These are phyloP conservation scores for Pteronotus mesoamericanus DNA, from an alignment of 2,797 vertebrate species.

Conservation along the genomic window DNA sequence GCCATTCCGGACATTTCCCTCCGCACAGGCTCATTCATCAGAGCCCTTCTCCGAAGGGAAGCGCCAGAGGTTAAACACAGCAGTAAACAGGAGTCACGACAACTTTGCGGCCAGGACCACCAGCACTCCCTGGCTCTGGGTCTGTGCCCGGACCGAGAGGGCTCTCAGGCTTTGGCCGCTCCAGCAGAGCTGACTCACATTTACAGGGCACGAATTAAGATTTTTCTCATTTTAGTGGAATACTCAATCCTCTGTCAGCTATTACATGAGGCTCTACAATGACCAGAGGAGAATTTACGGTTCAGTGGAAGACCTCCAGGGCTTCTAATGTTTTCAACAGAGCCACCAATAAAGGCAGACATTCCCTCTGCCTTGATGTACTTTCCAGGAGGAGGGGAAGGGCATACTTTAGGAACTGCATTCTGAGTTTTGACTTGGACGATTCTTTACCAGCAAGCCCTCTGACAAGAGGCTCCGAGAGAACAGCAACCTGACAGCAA, in stretches of 20 bases:
- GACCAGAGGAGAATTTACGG: not conserved
- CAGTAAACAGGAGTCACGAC: not conserved
- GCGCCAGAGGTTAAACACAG: not conserved
- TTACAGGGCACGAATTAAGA: not conserved
- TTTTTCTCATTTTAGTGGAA: not conserved
- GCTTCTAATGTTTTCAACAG: not conserved
- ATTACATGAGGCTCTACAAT: not conserved
- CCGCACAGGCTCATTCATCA: not conserved
- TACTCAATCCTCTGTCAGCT: not conserved
- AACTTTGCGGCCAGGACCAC: fast-evolving
- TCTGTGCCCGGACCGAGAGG: not conserved
- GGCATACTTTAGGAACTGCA: not conserved
- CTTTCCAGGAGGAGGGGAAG: not conserved
- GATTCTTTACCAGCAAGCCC: not conserved
- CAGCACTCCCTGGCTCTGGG: not conserved
- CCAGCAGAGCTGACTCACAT: not conserved
- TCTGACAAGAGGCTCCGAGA: not conserved
- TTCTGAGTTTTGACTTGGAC: not conserved
- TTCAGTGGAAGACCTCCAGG: not conserved
- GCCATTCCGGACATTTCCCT: not conserved
- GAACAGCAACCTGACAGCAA: not conserved
- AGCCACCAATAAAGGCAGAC: not conserved
- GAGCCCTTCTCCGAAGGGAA: not conserved
- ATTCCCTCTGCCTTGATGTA: not conserved
- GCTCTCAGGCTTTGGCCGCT: not conserved